Evolutionary conservation across 2,113 vertebrate genomes (phyloP).

Genomic region (Melanocharis versteri): DNA sequence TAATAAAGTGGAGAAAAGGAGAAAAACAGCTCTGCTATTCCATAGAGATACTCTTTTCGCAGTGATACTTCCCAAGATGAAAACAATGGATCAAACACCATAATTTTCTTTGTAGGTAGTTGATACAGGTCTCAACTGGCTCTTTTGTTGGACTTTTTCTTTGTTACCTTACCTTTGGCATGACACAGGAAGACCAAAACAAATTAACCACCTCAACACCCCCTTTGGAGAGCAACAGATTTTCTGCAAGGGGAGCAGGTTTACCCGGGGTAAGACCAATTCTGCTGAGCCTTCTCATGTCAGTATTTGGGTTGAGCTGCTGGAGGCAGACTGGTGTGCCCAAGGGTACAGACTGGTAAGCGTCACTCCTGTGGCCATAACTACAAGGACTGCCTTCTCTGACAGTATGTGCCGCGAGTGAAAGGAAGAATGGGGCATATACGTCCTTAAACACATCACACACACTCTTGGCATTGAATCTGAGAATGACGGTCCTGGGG

Average conservation of each 20-base stretch:
- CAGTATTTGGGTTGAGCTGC: neutral
- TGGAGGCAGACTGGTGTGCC: neutral
- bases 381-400: neutral
- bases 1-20: neutral
- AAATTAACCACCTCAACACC: neutral
- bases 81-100: neutral
- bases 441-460: neutral
- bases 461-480: neutral
- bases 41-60: neutral
- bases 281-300: neutral
- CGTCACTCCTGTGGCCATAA: neutral
- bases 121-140: neutral
- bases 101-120: neutral
- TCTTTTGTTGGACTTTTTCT: neutral
- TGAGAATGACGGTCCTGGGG: neutral
- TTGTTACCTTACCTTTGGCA: neutral
- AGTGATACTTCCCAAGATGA: neutral
- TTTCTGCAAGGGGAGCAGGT: neutral
- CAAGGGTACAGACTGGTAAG: neutral
- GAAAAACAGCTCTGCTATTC: neutral
- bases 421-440: neutral
- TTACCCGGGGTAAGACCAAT: neutral
- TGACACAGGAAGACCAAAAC: neutral
- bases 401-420: neutral
- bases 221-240: neutral